Conservation (phyloP, 2,888 invertebrate species). For the Acleris cristana region DNA sequence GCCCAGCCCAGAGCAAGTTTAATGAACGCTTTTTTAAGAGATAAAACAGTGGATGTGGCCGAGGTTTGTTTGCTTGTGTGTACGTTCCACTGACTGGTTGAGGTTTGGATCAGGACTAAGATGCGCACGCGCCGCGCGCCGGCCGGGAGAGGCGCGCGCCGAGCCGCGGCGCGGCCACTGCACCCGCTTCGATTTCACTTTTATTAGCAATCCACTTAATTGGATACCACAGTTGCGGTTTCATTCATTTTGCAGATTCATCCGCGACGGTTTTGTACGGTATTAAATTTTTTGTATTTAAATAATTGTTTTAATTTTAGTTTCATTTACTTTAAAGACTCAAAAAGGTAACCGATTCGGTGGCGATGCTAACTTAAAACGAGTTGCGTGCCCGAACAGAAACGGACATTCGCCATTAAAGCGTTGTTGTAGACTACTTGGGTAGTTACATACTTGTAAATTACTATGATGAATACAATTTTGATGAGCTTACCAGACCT, state of each 20-base stretch:
- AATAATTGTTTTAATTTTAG: constrained; percentile 13
- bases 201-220: constrained; percentile 83
- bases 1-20: background rate
- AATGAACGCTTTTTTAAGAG: background rate
- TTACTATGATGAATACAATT: too few species aligned
- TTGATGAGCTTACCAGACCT: too few species aligned
- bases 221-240: constrained; percentile 80
- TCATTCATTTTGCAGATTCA: constrained; percentile 79
- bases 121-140: constrained; percentile 40
- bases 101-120: constrained; percentile 39
- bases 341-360: too few species aligned
- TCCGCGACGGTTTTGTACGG: constrained; percentile 60
- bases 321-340: background rate
- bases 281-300: constrained; percentile 7
- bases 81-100: constrained; percentile 9
- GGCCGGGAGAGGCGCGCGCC: constrained; percentile 28
- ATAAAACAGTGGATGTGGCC: background rate
- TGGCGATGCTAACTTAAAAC: too few species aligned
- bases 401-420: too few species aligned
- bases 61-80: background rate
- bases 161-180: constrained; percentile 70
- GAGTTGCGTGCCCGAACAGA: too few species aligned
- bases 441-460: too few species aligned
- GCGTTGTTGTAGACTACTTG: too few species aligned
- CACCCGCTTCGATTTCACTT: constrained; percentile 83